Conservation (phyloP, 2,888 invertebrate genomes). For the Chymomyza fuscimana region DNA sequence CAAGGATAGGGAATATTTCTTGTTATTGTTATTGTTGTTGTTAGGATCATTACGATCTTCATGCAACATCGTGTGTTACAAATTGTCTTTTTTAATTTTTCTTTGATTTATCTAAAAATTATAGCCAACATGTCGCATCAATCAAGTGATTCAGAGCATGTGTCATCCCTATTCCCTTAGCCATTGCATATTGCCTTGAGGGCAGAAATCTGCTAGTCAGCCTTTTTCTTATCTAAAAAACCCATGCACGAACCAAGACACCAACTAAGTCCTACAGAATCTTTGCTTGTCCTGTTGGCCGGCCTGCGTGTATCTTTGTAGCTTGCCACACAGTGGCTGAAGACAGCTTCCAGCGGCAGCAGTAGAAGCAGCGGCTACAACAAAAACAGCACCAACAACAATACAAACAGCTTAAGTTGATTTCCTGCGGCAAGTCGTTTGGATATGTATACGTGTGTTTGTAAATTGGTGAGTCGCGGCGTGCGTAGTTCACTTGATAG, state of each 20-base stretch:
- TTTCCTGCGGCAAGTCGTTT: not conserved
- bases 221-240: slow-evolving; percentile 1
- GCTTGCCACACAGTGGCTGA: not conserved
- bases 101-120: no score
- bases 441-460: not conserved
- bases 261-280: not conserved
- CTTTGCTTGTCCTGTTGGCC: not conserved
- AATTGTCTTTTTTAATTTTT: no score
- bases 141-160: not conserved
- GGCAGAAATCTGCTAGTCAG: not conserved
- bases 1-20: no score
- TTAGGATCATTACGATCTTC: no score
- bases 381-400: not conserved
- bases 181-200: not conserved
- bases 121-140: no score
- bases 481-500: slow-evolving; percentile 6
- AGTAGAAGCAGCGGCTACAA: not conserved
- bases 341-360: not conserved
- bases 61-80: no score
- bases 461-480: not conserved
- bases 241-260: not conserved
- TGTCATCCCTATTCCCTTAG: not conserved
- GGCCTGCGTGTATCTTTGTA: not conserved
- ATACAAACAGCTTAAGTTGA: slow-evolving; percentile 1
- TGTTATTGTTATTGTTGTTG: no score